These are phyloP conservation scores for Blastobasis adustella DNA, from an alignment of 2,888 invertebrate genomes.

Conservation along the genomic window DNA sequence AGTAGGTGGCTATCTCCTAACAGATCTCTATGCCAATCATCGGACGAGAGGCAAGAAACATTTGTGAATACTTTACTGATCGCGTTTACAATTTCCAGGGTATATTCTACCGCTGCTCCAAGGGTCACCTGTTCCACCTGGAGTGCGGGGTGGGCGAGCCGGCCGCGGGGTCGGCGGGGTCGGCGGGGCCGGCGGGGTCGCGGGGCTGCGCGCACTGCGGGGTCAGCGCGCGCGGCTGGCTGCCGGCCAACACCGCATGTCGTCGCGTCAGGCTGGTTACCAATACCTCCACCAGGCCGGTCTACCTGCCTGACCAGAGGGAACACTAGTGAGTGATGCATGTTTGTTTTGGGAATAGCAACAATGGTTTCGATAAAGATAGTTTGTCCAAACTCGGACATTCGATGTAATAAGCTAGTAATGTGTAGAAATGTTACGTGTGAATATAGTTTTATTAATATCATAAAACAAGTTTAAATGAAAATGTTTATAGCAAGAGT, in stretches of 20 bases:
- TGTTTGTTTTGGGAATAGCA: too few relatives aligned
- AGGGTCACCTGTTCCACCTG: conserved; percentile 87
- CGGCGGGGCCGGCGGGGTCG: conserved; percentile 61
- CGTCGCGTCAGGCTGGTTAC: conserved; percentile 40
- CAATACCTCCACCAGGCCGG: conserved; percentile 49
- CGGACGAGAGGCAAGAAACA: too few relatives aligned
- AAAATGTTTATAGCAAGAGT: too few relatives aligned
- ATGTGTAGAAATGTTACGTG: too few relatives aligned
- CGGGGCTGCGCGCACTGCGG: conserved; percentile 68
- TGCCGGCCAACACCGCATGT: conserved; percentile 42
- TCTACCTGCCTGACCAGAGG: conserved; percentile 58
- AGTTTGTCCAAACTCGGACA: too few relatives aligned
- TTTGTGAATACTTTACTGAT: too few relatives aligned
- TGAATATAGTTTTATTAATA: too few relatives aligned
- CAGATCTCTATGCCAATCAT: too few relatives aligned
- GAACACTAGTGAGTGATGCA: conserved; percentile 49
- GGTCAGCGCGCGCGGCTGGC: conserved; percentile 46
- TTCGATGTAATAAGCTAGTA: too few relatives aligned
- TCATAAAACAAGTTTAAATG: too few relatives aligned
- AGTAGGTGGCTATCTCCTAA: too few relatives aligned
- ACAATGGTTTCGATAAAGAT: too few relatives aligned
- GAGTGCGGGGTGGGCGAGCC: conserved; percentile 77
- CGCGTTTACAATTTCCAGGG: conserved; percentile 70
- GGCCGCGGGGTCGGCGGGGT: conserved; percentile 69
- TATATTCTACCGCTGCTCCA: conserved; percentile 85